Percentiles rank a stretch among this genome's conserved stretches.
Evolutionary conservation across 2,888 invertebrate genomes (phyloP).

Genomic region (Aporophyla lueneburgensis): DNA sequence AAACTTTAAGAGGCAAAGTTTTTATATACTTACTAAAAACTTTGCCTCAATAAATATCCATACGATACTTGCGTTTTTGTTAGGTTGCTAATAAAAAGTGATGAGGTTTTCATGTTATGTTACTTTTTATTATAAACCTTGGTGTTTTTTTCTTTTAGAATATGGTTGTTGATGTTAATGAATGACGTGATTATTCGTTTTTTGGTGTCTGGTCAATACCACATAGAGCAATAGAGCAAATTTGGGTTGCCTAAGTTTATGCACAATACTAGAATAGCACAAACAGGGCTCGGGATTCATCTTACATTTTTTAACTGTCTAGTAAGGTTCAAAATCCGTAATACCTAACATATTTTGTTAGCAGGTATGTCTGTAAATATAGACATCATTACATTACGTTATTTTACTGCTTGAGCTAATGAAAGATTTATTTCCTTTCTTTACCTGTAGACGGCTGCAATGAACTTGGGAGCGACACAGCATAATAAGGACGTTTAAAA

Average conservation of each 20-base stretch:
- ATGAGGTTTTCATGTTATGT: slow-evolving; percentile 16
- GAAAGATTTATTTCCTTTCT: neutral
- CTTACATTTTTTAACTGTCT: neutral
- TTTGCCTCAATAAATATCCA: neutral
- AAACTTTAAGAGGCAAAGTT: neutral
- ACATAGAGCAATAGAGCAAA: neutral
- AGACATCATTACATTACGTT: neutral
- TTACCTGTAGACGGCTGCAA: neutral
- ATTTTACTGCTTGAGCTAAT: neutral
- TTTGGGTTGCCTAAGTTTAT: neutral
- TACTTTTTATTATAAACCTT: neutral
- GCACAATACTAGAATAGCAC: neutral
- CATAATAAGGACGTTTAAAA: neutral
- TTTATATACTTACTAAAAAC: neutral
- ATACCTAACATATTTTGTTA: too few relatives aligned
- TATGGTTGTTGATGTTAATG: neutral
- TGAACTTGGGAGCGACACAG: neutral
- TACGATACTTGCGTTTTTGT: slow-evolving; percentile 16
- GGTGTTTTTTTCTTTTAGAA: slow-evolving; percentile 6
- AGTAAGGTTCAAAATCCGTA: neutral
- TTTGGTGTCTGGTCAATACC: neutral
- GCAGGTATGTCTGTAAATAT: neutral
- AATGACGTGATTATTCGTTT: slow-evolving; percentile 6
- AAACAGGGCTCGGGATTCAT: neutral
- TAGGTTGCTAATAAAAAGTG: slow-evolving; percentile 2